Percentiles rank a stretch among this genome's conserved stretches.
Conservation (phyloP, 2,113 vertebrate species). For the Acinonyx jubatus region DNA sequence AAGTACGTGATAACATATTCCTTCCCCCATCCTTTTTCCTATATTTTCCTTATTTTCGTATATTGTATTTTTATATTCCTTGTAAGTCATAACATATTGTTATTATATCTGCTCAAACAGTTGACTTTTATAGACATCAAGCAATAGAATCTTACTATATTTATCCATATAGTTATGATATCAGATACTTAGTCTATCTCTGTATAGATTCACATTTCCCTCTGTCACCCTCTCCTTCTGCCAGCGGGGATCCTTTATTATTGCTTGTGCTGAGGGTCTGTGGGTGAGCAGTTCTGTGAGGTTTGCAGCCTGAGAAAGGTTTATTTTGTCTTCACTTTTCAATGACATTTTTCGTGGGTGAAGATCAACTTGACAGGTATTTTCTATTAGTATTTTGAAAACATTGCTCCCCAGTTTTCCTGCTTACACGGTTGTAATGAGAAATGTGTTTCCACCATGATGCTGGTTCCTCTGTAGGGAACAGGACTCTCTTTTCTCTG, state of each 20-base stretch:
- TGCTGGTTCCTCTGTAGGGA: neutral
- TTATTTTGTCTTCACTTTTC: neutral
- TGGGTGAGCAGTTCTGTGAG: neutral
- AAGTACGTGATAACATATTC: neutral
- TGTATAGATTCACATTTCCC: neutral
- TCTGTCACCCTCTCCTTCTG: neutral
- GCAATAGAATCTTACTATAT: neutral
- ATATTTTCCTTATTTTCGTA: neutral
- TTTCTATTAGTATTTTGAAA: neutral
- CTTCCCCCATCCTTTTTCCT: neutral
- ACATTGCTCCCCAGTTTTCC: neutral
- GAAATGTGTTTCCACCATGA: neutral
- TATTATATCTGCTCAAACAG: neutral
- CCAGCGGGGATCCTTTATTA: neutral
- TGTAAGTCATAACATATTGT: neutral
- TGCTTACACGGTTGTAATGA: neutral
- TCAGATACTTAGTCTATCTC: neutral
- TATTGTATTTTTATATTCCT: neutral
- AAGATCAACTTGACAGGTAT: neutral
- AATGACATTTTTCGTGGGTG: neutral
- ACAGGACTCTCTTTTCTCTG: neutral
- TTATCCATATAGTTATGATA: neutral
- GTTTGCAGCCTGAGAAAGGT: neutral
- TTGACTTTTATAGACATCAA: neutral
- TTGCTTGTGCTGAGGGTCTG: neutral